Evolutionary conservation across 2,888 invertebrate genomes (phyloP).

Genomic region (Argynnis bischoffii): DNA sequence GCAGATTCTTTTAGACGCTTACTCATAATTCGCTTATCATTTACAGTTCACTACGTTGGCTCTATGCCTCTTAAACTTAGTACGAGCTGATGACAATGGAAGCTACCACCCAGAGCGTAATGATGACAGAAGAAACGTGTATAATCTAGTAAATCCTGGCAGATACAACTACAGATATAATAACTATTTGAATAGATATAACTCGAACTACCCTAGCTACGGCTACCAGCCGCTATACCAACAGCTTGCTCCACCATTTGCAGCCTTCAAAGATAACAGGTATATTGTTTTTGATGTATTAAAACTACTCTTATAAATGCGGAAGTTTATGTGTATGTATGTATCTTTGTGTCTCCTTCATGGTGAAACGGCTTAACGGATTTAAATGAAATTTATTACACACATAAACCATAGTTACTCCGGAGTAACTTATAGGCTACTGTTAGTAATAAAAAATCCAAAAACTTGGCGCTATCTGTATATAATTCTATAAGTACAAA

Average conservation of each 20-base stretch:
- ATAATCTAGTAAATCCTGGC: constrained; percentile 48
- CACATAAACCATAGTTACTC: too few relatives aligned
- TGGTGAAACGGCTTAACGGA: too few relatives aligned
- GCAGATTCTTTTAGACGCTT: neutral
- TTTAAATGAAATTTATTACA: too few relatives aligned
- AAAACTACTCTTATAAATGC: neutral
- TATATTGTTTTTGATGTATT: constrained; percentile 6
- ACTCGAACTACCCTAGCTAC: constrained; percentile 52
- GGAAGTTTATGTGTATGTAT: too few relatives aligned
- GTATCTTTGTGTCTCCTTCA: too few relatives aligned
- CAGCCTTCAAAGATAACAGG: constrained; percentile 52
- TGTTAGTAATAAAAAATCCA: too few relatives aligned
- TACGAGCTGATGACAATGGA: constrained; percentile 66
- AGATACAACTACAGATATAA: constrained; percentile 49
- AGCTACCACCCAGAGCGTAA: constrained; percentile 69
- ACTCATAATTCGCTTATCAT: neutral
- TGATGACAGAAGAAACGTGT: constrained; percentile 62
- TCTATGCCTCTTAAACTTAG: constrained; percentile 33
- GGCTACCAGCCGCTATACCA: constrained; percentile 55
- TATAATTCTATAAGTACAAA: too few relatives aligned
- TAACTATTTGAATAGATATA: constrained; percentile 47
- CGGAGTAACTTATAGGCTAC: too few relatives aligned
- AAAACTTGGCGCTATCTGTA: too few relatives aligned
- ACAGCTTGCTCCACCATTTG: constrained; percentile 57
- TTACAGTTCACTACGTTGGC: constrained; percentile 38